Conservation (phyloP, 2,113 vertebrate species). For the Panthera tigris region DNA sequence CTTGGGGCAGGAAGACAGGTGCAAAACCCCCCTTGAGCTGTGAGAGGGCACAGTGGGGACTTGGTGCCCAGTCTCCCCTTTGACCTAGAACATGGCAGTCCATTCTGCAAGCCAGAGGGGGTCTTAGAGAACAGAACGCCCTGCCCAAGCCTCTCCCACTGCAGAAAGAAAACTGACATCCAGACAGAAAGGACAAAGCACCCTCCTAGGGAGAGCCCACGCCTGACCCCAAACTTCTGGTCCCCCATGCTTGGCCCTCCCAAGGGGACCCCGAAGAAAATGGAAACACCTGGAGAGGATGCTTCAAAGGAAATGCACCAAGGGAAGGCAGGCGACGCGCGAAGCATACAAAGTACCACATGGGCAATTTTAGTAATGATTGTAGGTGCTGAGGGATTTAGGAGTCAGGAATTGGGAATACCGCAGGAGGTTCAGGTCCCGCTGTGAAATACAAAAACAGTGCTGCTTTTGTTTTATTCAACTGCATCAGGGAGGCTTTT, state of each 20-base stretch:
- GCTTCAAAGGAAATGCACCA: not conserved
- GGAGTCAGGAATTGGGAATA: not conserved
- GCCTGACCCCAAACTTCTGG: not conserved
- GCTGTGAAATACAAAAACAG: not conserved
- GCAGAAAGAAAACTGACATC: not conserved
- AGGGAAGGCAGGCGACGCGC: not conserved
- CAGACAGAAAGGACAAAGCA: not conserved
- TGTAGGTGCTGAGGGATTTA: not conserved
- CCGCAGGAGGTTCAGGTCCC: fast-evolving
- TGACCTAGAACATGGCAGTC: not conserved
- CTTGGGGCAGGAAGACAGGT: not conserved
- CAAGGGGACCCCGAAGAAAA: not conserved
- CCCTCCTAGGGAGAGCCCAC: fast-evolving
- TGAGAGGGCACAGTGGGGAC: not conserved
- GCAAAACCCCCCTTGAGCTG: not conserved
- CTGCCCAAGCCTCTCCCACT: not conserved
- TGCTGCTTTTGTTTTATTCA: not conserved
- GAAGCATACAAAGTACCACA: not conserved
- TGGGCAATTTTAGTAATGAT: too few relatives aligned
- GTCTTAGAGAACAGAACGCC: too few relatives aligned
- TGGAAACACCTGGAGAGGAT: not conserved
- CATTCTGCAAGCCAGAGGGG: not conserved
- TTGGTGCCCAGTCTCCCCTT: not conserved
- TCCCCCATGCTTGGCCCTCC: fast-evolving
- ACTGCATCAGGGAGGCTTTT: too few relatives aligned